Evolutionary conservation across 1,140 invertebrate genomes (phyloP), one percentile per base, ranked within the genome.

Genomic region (Streblospio benedicti): DNA sequence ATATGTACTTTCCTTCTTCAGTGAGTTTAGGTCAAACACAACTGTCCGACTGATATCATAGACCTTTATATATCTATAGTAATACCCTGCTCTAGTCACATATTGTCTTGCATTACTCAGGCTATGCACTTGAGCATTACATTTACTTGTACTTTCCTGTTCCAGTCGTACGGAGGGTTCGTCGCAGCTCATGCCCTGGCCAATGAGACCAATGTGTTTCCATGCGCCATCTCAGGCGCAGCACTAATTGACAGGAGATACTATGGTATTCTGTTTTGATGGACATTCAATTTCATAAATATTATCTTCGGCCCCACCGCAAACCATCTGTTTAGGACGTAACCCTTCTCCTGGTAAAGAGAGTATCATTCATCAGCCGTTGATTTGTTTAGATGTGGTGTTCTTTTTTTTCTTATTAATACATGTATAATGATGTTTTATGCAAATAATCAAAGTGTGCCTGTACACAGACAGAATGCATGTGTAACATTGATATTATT

Each of bases 91-190:
- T 47, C n/a, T 6, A 47, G 6, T 9, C 4, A 47, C n/a, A 6
- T 5, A 47, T 20, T 6, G 44, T 47, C 4, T 5, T 47, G n/a
- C 27, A 18, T 47, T 47, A 20, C 27, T 47, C 6, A 47, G 9
- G 44, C 27, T 9, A 47, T 47, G 5, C n/a, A 20, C 5, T 20
- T 47, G 4, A 20, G 4, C 6, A 20, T n/a, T 47, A 41, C 38
- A 49, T 16, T 49, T 9, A 25, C 23, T 49, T 49, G 9, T 16
- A 9, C 18, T 9, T 23, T n/a, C n/a, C 9, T 9, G 5, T 38
- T 31, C 6, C n/a, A 60, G 58, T 60, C 58, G 49, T 60, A 60
- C 35, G 58, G 58, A n/a, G 45, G 45, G 12, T 49, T 49, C 45
- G 45, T 23, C 25, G 20, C 45, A 9, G 45, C 45, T 14, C 45